Conservation (phyloP, 2,888 invertebrate species). For the Aspidiotus destructor region DNA sequence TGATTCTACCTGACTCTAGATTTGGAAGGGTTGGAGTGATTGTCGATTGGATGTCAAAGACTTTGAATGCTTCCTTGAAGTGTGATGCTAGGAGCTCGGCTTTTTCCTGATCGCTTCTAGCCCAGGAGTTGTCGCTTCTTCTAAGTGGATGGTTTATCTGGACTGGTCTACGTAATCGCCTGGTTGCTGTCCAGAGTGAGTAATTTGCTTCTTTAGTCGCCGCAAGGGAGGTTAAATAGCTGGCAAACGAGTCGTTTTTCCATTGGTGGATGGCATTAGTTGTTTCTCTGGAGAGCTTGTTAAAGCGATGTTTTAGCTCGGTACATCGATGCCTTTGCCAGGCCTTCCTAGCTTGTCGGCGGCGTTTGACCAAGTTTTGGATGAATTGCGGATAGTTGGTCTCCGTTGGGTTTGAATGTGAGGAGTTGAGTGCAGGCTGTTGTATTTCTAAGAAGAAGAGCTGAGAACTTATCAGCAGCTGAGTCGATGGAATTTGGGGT, state of each 20-base stretch:
- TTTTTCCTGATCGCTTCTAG: background rate
- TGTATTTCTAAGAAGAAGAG: background rate
- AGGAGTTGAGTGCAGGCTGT: constrained; percentile 1
- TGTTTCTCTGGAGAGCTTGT: constrained; percentile 8
- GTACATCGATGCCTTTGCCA: constrained; percentile 8
- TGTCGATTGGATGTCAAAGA: background rate
- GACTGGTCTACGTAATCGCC: background rate
- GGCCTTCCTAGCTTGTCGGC: constrained; percentile 5
- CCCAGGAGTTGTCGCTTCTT: constrained; percentile 7
- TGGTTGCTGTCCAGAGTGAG: constrained; percentile 5
- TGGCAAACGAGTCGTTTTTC: constrained; percentile 8
- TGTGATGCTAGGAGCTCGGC: background rate
- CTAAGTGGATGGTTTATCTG: background rate
- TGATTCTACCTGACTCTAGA: constrained; percentile 3
- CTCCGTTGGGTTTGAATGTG: background rate
- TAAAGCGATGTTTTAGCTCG: background rate
- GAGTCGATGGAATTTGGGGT: background rate
- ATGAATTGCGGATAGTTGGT: background rate
- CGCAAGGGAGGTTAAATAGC: background rate
- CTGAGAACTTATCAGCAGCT: constrained; percentile 7
- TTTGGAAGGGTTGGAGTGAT: background rate
- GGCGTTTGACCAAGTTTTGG: background rate
- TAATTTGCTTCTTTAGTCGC: constrained; percentile 11
- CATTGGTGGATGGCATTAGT: background rate
- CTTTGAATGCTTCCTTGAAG: constrained; percentile 3